A percentile compares a stretch with the other conserved stretches of the same genome.
Evolutionary conservation across 2,797 vertebrate genomes (phyloP).

Genomic region (Bufotes viridis): DNA sequence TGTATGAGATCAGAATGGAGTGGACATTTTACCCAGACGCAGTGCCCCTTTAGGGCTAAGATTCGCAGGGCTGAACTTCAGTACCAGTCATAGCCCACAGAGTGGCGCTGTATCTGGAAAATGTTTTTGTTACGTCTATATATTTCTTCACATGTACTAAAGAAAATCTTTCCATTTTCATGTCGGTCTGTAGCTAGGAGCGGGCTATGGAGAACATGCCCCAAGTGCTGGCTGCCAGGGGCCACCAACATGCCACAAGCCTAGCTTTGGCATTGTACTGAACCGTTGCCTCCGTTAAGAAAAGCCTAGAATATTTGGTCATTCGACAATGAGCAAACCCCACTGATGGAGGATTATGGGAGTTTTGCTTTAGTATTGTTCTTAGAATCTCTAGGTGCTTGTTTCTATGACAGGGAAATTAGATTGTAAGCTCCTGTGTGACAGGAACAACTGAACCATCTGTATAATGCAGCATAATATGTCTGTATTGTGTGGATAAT

Average conservation of each 20-base stretch:
- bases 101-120: background rate
- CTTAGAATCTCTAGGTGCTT: background rate
- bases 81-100: background rate
- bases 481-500: slow-evolving; percentile 10
- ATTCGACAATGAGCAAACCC: too few relatives aligned
- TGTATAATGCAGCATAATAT: background rate
- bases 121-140: background rate
- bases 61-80: background rate
- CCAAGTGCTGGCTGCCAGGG: too few relatives aligned
- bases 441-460: background rate
- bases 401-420: background rate
- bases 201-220: too few relatives aligned
- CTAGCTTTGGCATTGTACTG: too few relatives aligned
- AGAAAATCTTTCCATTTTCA: background rate
- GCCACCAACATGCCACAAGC: too few relatives aligned
- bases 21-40: too few relatives aligned
- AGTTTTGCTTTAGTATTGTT: background rate
- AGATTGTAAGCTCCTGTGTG: slow-evolving; percentile 5
- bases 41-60: background rate
- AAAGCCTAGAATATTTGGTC: too few relatives aligned
- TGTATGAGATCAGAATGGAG: background rate
- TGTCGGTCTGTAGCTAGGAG: too few relatives aligned
- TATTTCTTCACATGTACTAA: background rate
- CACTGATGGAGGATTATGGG: background rate
- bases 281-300: too few relatives aligned